Evolutionary conservation across 2,888 invertebrate species (phyloP), one percentile per base, ranked within the genome.

Genomic region (Acanthoscelides obtectus): DNA sequence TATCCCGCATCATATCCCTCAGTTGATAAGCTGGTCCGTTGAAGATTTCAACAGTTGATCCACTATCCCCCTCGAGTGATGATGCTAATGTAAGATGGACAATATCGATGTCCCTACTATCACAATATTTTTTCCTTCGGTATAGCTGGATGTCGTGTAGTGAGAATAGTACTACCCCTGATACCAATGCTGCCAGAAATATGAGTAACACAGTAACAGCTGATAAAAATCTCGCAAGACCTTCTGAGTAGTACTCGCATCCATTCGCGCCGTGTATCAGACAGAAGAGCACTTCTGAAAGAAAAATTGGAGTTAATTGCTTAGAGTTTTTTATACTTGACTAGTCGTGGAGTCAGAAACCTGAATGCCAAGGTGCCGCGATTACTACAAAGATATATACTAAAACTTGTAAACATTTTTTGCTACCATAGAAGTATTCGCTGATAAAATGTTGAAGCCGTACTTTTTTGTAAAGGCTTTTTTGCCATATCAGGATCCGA

Each of bases 201-300:
- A 83, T 80, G 19, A 83, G 73, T 17, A 73, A 67, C n/a, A 82
- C 72, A 17, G 83, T 83, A 20, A 75, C 69, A 20, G 77, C 22
- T 17, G 81, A 76, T n/a, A 83, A 70, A 71, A 82, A 82, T 64
- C 77, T 68, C 5, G 81, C 75, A 70, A 82, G 80, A 45, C 72
- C 68, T 69, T 80, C 76, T 6, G 82, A 80, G 68, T 80, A 81
- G 67, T 81, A 78, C 66, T 77, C 78, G 72, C 83, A 83, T 3
- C 72, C 76, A 6, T 71, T 75, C 64, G 75, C 72, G 27, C 76
- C 75, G 65, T 74, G n/a, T 8, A 22, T 73, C 8, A 79, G 78
- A 71, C 77, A 72, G 71, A 82, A 83, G 69, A 80, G 80, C 0
- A n/a, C 25, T 25, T 71, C 74, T 74, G 69, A 67, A 74, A 74